Conservation (phyloP, 2,113 vertebrate species). For the Lepisosteus oculatus region DNA sequence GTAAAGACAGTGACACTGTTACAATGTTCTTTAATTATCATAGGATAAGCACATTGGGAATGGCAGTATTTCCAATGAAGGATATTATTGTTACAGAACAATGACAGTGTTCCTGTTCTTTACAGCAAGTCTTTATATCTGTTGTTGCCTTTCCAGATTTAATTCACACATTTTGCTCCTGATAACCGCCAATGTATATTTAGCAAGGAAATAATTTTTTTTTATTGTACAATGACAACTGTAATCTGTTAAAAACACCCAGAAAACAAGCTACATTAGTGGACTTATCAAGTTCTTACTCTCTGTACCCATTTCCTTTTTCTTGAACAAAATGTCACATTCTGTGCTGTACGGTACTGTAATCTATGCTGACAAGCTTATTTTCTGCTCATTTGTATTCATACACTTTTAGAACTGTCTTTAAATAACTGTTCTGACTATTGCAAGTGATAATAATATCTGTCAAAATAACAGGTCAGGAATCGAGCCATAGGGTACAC, state of each 20-base stretch:
- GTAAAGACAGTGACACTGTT: background rate
- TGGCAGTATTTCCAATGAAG: constrained; percentile 9
- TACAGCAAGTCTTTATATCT: constrained; percentile 12
- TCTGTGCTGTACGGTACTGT: too few relatives aligned
- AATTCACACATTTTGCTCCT: too few relatives aligned
- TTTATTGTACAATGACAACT: background rate
- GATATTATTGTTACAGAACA: constrained; percentile 1
- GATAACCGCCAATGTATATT: background rate
- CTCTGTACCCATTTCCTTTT: too few relatives aligned
- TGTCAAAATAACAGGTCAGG: too few relatives aligned
- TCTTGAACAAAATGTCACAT: too few relatives aligned
- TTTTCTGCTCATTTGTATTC: too few relatives aligned
- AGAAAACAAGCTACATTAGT: background rate
- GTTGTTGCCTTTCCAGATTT: background rate
- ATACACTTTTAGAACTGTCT: too few relatives aligned
- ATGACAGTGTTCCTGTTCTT: background rate
- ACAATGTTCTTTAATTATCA: constrained; percentile 3
- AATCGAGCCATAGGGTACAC: too few relatives aligned
- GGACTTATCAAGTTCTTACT: too few relatives aligned
- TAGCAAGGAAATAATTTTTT: background rate
- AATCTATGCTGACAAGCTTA: too few relatives aligned
- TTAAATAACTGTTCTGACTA: too few relatives aligned
- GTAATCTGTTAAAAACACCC: background rate
- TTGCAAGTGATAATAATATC: too few relatives aligned
- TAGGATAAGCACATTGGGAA: background rate